Base-by-base conservation (phyloP, 92 coral and sea anemone species). In the Isaurus tuberculatus region DNA sequence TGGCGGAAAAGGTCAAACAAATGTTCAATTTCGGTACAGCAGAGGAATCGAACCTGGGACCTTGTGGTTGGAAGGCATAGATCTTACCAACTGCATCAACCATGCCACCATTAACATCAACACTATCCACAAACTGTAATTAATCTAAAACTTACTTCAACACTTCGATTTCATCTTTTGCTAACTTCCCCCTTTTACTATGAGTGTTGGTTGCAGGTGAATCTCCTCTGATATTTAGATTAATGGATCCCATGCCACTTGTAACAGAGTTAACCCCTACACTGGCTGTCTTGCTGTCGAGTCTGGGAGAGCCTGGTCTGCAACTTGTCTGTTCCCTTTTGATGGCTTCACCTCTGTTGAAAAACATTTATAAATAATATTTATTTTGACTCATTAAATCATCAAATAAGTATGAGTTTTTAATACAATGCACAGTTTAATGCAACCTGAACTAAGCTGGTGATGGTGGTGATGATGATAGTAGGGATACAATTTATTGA, bases 81-180 rank as follows among this genome's bases (percentile, higher is more conserved):
- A n/a, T n/a, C n/a, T n/a, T n/a, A n/a, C n/a, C n/a, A n/a, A n/a
- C n/a, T n/a, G n/a, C n/a, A n/a, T n/a, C n/a, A n/a, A n/a, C n/a
- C n/a, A n/a, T n/a, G n/a, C n/a, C n/a, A n/a, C n/a, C n/a, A 11
- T 1, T 53, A 20, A 14, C 13, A n/a, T 6, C 11, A 53, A 53
- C 26, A 16, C 1, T 53, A 4, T 53, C 20, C n/a, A 4, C 7
- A 40, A 40, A 40, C 7, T 40, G 46, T 7, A 40, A 40, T 7
- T 40, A 7, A 40, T 40, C 36, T 17, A 23, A 63, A 61, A 79
- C 95, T 86, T 73, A 95, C 98, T 86, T 94, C 46, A 95, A 81
- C n/a, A 95, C 98, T 51, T 90, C 93, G 48, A 91, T 86, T 83
- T 95, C 98, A 60, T 93, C 90, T 33, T 85, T 75, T 22, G 96